These are phyloP conservation scores for Chrysomela aeneicollis DNA, from an alignment of 2,888 invertebrate genomes.

Conservation along the genomic window DNA sequence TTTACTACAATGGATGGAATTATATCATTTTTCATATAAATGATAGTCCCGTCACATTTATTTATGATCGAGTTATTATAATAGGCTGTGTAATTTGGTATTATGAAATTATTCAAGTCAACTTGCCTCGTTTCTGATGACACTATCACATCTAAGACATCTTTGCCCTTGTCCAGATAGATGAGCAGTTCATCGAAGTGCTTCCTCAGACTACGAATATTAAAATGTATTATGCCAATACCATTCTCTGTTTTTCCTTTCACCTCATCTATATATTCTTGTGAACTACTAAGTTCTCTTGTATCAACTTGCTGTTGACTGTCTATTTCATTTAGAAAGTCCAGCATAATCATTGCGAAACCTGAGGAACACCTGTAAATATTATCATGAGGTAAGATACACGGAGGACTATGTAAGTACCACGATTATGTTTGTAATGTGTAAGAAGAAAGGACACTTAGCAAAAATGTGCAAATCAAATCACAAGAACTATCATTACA, in stretches of 20 bases:
- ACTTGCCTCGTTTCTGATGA: conserved; percentile 18
- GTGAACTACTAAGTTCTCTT: no score
- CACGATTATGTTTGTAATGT: no score
- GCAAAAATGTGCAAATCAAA: no score
- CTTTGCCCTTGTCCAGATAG: conserved; percentile 6
- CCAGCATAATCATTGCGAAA: not conserved
- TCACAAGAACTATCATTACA: no score
- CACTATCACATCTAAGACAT: conserved; percentile 16
- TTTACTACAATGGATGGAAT: conserved; percentile 1
- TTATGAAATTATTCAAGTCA: conserved; percentile 7
- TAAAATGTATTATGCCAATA: no score
- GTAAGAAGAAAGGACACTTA: no score
- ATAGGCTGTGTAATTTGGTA: conserved; percentile 17
- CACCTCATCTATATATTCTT: no score
- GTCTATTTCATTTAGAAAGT: conserved; percentile 2
- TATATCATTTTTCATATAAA: conserved; percentile 7
- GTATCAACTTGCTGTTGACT: no score
- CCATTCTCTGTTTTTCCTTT: no score
- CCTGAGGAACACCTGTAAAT: not conserved
- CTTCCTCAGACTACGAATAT: no score
- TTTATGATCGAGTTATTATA: conserved; percentile 10
- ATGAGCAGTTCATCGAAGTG: conserved; percentile 18
- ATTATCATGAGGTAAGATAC: no score
- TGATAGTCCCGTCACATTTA: not conserved
- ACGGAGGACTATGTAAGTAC: no score